A percentile compares a stretch with the other conserved stretches of the same genome.
Conservation (phyloP, 1,140 invertebrate genomes). For the Drosophila guanche region DNA sequence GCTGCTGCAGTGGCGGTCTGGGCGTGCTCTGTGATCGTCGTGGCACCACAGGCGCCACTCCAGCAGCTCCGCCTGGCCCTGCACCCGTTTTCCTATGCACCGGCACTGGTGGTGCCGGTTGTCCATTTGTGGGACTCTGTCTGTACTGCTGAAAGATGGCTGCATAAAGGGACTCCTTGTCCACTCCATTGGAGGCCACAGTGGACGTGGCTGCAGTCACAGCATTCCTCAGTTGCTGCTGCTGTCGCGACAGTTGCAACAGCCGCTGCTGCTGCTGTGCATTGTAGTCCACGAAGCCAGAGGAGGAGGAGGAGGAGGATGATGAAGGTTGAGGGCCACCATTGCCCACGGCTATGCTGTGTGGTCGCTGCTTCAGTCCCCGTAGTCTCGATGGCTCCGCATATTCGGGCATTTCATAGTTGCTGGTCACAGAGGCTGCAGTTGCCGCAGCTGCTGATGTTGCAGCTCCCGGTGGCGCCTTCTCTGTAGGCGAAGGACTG, state of each 20-base stretch:
- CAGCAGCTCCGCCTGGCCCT: constrained; percentile 1
- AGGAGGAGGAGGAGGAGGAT: constrained; percentile 24
- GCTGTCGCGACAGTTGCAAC: constrained; percentile 73
- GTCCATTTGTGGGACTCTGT: constrained; percentile 71
- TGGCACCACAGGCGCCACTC: constrained; percentile 65
- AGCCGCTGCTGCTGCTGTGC: constrained; percentile 78
- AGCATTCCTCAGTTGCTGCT: constrained; percentile 75
- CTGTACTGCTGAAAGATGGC: constrained; percentile 77
- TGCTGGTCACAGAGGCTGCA: constrained; percentile 24
- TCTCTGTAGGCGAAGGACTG: constrained; percentile 75
- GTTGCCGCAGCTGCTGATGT: constrained; percentile 5
- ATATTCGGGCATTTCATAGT: constrained; percentile 78
- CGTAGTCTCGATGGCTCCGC: constrained; percentile 75
- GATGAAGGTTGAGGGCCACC: constrained; percentile 13
- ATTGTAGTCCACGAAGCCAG: constrained; percentile 73
- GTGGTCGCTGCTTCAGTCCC: constrained; percentile 75
- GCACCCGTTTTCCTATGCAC: constrained; percentile 39
- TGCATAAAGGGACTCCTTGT: constrained; percentile 76
- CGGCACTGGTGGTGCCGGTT: constrained; percentile 53
- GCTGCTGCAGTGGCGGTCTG: constrained; percentile 50
- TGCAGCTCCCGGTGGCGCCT: constrained; percentile 16
- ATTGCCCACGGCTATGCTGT: constrained; percentile 70
- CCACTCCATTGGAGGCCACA: constrained; percentile 30
- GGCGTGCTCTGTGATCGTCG: constrained; percentile 80
- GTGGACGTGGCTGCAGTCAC: constrained; percentile 47